Conservation (phyloP, 1,140 invertebrate genomes). For the Camponotus floridanus region DNA sequence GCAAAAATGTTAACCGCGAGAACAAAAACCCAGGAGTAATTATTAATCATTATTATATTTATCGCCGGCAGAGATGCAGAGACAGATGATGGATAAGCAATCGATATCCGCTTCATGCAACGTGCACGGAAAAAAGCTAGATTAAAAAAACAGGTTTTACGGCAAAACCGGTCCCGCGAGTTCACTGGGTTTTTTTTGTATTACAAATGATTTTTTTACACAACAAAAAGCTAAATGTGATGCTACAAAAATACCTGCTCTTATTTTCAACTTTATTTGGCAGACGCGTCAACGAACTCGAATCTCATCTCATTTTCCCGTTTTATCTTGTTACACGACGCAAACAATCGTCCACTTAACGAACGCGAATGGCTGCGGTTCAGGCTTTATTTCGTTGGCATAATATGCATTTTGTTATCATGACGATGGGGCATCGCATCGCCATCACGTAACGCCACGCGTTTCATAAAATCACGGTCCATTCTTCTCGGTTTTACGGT, state of each 20-base stretch:
- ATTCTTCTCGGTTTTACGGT: constrained; percentile 45
- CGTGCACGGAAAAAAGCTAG: neutral
- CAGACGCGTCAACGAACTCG: neutral
- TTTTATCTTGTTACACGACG: constrained; percentile 27
- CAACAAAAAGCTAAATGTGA: no score
- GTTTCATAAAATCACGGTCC: constrained; percentile 56
- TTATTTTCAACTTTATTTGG: constrained; percentile 9
- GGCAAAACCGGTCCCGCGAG: neutral
- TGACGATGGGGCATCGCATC: constrained; percentile 37
- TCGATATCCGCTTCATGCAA: constrained; percentile 8
- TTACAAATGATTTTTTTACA: constrained; percentile 1
- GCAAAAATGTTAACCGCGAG: neutral
- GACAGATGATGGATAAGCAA: constrained; percentile 14
- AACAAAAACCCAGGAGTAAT: neutral
- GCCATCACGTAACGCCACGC: constrained; percentile 28
- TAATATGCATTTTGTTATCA: constrained; percentile 50
- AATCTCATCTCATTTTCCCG: neutral
- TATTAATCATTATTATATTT: constrained; percentile 5
- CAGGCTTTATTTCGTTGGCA: constrained; percentile 7
- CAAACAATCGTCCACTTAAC: constrained; percentile 44
- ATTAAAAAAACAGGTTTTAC: constrained; percentile 13
- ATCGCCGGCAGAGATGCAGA: constrained; percentile 3
- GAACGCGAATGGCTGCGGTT: constrained; percentile 34
- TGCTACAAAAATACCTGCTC: neutral
- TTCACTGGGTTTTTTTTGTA: neutral